Base-by-base conservation (phyloP, 2,797 vertebrate genomes). In the Chelmon rostratus region DNA sequence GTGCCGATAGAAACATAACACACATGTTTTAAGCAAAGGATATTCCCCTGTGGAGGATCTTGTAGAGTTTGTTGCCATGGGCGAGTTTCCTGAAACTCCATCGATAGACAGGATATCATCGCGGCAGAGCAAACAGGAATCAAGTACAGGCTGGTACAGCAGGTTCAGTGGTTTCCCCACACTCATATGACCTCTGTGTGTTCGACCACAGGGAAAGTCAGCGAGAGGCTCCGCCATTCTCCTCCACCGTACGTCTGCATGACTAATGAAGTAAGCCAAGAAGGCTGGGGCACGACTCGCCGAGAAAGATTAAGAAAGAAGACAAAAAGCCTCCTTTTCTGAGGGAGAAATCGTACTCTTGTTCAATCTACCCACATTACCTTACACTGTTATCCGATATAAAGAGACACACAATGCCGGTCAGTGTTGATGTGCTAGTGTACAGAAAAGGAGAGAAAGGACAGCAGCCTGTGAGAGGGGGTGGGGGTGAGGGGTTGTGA, bases 221-320 rank as follows among this genome's bases (percentile, higher is more conserved):
- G 68, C 57, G 80, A 82, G 84, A 84, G 68, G 37, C 71, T 88
- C 74, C 76, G 76, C 74, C 76, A 78, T 83, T 91, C 86, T 84
- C 75, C 78, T 82, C 40, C 73, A 92, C 84, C 89, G 15, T 83
- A 87, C 78, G 82, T 88, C 89, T 85, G 87, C 88, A 91, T 91
- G 72, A 81, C 88, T 92, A 92, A 95, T 94, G 87, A 93, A 92
- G 92, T 90, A 94, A 94, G 76, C 44, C 77, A 89, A 94, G 92
- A 87, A 85, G 91, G 84, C 89, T 84, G 80, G 81, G 87, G 85
- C 84, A 68, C 23, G 72, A 88, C 89, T 86, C 19, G 50, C 18
- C 5, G 82, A 85, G 84, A 82, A 79, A 92, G 91, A 92, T 91
- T 87, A 89, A 62, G 83, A 86, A 76, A 78, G 83, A 71, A 91